Evolutionary conservation across 1,140 invertebrate genomes (phyloP), one percentile per base, ranked within the genome.

Genomic region (Pseudomyrmex concolor): DNA sequence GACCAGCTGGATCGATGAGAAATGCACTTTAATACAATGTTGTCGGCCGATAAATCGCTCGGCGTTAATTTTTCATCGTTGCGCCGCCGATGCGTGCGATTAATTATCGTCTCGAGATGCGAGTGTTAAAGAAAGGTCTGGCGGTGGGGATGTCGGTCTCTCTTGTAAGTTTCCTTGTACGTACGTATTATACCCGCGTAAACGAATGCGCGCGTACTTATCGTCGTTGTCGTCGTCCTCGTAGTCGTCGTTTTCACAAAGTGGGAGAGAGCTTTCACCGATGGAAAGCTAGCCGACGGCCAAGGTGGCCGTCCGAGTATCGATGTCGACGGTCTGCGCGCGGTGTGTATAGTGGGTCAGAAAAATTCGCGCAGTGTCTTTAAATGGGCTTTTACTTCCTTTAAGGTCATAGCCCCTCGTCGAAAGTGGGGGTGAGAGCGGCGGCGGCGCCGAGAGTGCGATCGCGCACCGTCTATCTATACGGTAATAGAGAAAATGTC

Each of bases 271-370:
- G 91, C 91, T 92, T 92, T 92, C 91, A 90, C 92, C 90, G 87
- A 84, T 89, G 89, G 90, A 92, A 92, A 92, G 91, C 92, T 91
- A 89, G 87, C 90, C 89, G 90, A 89, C 90, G 91, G 84, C 89
- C 90, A 91, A 91, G 89, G 90, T 91, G 87, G 85, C 70, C 81
- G 83, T 17, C 22, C 45, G 45, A 7, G 25, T 25, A 62, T 50
- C 74, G 15, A 43, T 78, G 22, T 50, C 62, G 60, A 13, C 55
- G 77, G 77, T 54, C 70, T 13, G 62, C 43, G 34, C 22, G 34
- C 22, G 48, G 19, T 50, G 51, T 73, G 45, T 72, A 77, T 86
- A 88, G 86, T 89, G 83, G 87, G 86, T 89, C 87, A 83, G 22
- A 89, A 89, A 89, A 89, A 88, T 89, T 88, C 71, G 80, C 57